A percentile compares a stretch with the other conserved stretches of the same genome.
Conservation (phyloP, 2,113 vertebrate species). For the Pteropus alecto region DNA sequence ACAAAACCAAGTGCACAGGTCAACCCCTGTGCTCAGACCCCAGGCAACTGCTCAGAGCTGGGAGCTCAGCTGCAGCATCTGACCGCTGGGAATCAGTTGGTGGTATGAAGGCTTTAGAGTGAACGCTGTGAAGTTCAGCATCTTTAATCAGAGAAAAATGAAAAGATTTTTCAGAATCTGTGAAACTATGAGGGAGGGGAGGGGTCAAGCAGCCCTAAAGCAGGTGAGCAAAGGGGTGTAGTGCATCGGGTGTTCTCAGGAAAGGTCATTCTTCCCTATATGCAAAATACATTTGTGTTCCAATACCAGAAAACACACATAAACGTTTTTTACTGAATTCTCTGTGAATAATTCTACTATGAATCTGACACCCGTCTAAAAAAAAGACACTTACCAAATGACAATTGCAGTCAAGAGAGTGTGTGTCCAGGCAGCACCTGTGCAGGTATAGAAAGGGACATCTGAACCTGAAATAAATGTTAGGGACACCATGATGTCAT, state of each 20-base stretch:
- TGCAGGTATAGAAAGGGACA: no score
- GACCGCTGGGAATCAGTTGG: neutral
- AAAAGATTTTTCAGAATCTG: neutral
- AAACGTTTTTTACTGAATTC: neutral
- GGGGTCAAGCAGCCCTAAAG: neutral
- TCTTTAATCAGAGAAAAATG: neutral
- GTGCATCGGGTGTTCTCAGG: neutral
- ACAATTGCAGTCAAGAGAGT: neutral
- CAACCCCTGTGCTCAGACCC: neutral
- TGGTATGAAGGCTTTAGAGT: neutral
- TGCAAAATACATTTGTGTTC: neutral
- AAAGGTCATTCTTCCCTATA: neutral
- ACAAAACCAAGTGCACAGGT: neutral
- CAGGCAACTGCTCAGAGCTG: neutral
- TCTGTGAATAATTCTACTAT: neutral
- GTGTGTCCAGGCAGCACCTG: neutral
- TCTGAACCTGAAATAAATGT: neutral
- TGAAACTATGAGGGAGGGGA: neutral
- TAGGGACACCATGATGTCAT: neutral
- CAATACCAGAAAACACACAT: neutral
- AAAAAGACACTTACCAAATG: neutral
- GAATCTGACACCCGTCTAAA: neutral
- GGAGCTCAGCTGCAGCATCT: neutral
- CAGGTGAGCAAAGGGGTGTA: neutral
- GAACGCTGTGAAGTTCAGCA: neutral